A percentile compares a stretch with the other conserved stretches of the same genome.
These are phyloP conservation scores for Cyrtorhinus lividipennis DNA, from an alignment of 1,140 invertebrate species.

Conservation along the genomic window DNA sequence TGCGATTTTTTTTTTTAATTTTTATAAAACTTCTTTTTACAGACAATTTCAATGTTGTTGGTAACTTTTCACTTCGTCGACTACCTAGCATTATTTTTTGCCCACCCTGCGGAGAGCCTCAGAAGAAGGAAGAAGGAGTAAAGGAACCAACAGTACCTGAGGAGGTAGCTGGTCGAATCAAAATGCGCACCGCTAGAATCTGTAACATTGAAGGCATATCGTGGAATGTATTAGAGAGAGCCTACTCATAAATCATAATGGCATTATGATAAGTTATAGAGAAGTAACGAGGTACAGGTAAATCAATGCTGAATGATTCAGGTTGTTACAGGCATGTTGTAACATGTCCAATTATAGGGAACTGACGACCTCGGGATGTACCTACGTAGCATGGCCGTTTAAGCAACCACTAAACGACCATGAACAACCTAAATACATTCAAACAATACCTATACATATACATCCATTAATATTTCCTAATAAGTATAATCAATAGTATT, in stretches of 20 bases:
- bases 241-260: neutral
- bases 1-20: neutral
- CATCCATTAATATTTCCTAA: too few relatives aligned
- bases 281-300: neutral
- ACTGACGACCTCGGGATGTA: too few relatives aligned
- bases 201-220: neutral
- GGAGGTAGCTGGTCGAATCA: neutral
- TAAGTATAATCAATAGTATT: too few relatives aligned
- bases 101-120: neutral
- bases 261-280: too few relatives aligned
- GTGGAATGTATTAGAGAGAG: neutral
- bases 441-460: too few relatives aligned
- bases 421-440: too few relatives aligned
- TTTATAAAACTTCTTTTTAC: neutral
- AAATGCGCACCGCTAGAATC: neutral
- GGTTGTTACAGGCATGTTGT: neutral
- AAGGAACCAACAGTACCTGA: neutral
- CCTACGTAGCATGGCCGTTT: too few relatives aligned
- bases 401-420: too few relatives aligned
- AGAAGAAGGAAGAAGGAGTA: neutral
- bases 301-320: neutral
- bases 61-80: neutral
- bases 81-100: neutral
- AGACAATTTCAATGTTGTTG: neutral
- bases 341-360: neutral